These are phyloP conservation scores for Sebastes matsubarae DNA, from an alignment of 2,797 vertebrate genomes.

Conservation along the genomic window DNA sequence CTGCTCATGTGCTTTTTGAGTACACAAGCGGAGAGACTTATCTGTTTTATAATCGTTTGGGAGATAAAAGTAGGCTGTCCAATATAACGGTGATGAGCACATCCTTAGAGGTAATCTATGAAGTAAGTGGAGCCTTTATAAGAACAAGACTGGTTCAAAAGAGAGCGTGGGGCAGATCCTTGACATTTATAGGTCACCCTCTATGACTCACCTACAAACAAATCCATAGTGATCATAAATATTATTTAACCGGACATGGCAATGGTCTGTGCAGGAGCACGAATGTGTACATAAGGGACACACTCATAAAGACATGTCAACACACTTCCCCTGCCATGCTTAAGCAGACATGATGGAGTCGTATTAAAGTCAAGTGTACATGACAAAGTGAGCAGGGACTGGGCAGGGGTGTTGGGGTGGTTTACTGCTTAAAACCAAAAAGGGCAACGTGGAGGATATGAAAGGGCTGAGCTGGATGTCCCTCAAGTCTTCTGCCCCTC, in stretches of 20 bases:
- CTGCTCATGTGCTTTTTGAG: not conserved
- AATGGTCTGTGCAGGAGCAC: slow-evolving; percentile 6
- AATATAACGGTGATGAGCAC: not conserved
- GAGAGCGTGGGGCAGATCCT: slow-evolving; percentile 32
- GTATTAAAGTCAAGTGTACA: slow-evolving; percentile 36
- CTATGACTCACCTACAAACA: slow-evolving; percentile 38
- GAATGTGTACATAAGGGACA: slow-evolving; percentile 3
- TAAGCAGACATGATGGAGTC: slow-evolving; percentile 32
- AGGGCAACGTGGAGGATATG: slow-evolving; percentile 21
- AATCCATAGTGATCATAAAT: slow-evolving; percentile 31
- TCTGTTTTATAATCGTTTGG: slow-evolving; percentile 29
- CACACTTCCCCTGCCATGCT: slow-evolving; percentile 9
- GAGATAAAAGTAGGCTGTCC: not conserved
- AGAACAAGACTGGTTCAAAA: slow-evolving; percentile 19
- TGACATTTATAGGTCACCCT: slow-evolving; percentile 69
- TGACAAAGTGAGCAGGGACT: slow-evolving; percentile 4
- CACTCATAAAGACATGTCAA: slow-evolving; percentile 14
- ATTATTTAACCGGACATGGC: slow-evolving; percentile 38
- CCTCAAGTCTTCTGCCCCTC: slow-evolving; percentile 67
- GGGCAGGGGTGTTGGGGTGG: not conserved
- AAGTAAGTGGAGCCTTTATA: slow-evolving; percentile 22
- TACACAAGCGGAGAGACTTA: not conserved
- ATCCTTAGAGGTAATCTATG: slow-evolving; percentile 11
- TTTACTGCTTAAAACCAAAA: slow-evolving; percentile 44
- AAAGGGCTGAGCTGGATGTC: slow-evolving; percentile 56